Evolutionary conservation across 2,888 invertebrate species (phyloP), one percentile per base, ranked within the genome.

Genomic region (Temnothorax ravouxi): DNA sequence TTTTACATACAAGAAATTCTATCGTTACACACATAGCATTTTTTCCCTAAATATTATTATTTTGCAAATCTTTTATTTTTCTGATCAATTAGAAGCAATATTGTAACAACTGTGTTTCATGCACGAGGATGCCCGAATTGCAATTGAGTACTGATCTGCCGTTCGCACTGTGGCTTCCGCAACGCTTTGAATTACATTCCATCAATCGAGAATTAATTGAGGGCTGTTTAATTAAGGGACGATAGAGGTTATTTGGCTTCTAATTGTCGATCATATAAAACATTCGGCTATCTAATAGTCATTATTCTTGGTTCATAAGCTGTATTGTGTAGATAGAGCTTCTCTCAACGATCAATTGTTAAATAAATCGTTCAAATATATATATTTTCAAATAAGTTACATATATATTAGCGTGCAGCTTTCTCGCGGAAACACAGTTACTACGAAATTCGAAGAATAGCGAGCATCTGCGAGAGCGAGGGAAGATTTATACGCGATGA

Each of bases 201-300:
- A 50, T 80, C 79, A 71, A 79, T 80, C 59, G 71, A 50, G 59
- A 71, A 80, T 80, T 80, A 80, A 71, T 80, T 80, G 71, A 50
- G 71, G 34, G 34, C 34, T 50, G 71, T 59, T 71, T 80, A 80
- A 80, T 71, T 71, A 80, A 80, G 25, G 54, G 21, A 47, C 56
- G 59, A 71, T 61, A 59, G 18, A 59, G 47, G 71, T 71, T 80
- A 50, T 79, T 79, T 47, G 59, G 18, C 18, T 61, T 50, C 47
- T 59, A 71, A 80, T 71, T 80, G 38, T 44, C 34, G 34, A 29
- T 79, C 21, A 21, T 34, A 71, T 67, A 18, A 77, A 56, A 52
- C 13, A 29, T 54, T 13, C 3, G 5, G n/a, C n/a, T n/a, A n/a
- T n/a, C n/a, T 21, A 21, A 21, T 15, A 11, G 1, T 66, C 41